Evolutionary conservation across 2,113 vertebrate genomes (phyloP).

Genomic region (Rhizomys pruinosus): DNA sequence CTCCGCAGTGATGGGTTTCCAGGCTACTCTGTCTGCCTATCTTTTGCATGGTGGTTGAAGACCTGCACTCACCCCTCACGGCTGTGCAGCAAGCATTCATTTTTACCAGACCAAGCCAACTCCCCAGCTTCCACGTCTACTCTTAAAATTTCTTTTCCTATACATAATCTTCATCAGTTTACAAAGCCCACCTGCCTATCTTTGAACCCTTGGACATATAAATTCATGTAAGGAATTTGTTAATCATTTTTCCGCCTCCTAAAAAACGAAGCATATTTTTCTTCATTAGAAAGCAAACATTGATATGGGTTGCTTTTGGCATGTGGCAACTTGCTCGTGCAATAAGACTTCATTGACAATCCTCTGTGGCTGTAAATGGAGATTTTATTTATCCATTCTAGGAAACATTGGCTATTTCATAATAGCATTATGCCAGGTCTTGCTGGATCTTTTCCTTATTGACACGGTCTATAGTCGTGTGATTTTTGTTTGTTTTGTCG

Average conservation of each 20-base stretch:
- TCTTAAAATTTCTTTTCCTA: neutral
- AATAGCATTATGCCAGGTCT: constrained; percentile 2
- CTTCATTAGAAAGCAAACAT: neutral
- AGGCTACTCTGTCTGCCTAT: neutral
- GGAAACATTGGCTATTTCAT: neutral
- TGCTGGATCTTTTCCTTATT: neutral
- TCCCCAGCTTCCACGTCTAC: neutral
- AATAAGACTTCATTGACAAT: neutral
- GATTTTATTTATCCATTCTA: constrained; percentile 14
- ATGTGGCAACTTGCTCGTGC: neutral
- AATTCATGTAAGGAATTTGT: neutral
- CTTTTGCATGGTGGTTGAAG: too few relatives aligned
- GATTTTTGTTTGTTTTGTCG: neutral
- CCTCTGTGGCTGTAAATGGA: neutral
- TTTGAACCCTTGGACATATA: neutral
- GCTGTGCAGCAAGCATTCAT: too few relatives aligned
- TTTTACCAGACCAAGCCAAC: neutral
- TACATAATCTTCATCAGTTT: neutral
- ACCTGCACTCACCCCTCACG: neutral
- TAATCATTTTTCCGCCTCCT: neutral
- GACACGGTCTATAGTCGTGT: neutral
- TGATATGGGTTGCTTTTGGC: neutral
- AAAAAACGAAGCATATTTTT: neutral
- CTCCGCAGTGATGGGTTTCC: too few relatives aligned
- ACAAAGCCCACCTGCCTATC: neutral